Base-by-base conservation (phyloP, 2,888 invertebrate species). In the Dendrolimus pini region DNA sequence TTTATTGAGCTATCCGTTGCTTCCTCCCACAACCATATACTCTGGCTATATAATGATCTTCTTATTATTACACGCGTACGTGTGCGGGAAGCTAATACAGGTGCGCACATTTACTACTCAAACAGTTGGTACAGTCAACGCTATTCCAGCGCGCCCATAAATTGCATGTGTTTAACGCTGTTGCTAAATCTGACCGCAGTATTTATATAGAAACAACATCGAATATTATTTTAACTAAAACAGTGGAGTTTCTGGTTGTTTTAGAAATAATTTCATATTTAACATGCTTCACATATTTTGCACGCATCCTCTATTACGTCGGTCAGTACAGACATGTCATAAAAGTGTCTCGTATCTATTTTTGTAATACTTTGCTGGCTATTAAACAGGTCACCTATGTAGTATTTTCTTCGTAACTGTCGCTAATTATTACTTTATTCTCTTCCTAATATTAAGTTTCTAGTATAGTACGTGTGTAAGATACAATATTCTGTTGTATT, bases 31-130 rank as follows among this genome's bases (percentile, higher is more conserved):
- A 62, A 52, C 65, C 47, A 47, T 47, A 12, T 63, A 65, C 58
- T 64, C 60, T 61, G 64, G 64, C 65, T 68, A 62, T 62, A 64
- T 63, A 64, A 61, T 69, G 70, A 76, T 77, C 69, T 69, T 67
- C 62, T 70, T 70, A 65, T 70, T 72, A 72, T 69, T 61, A 58
- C 62, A 61, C 55, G 59, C 55, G 66, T 60, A 74, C 81, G 81
- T 80, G 79, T 62, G 57, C 60, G 30, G 77, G 62, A 68, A 73
- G 63, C 66, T 70, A 77, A 80, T 72, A 60, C 54, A 30, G 7
- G 53, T 47, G 47, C 47, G 47, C 47, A 30, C 30, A 12, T 47
- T 47, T 47, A 47, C 47, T 47, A 47, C 47, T 47, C 47, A 47
- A 47, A 47, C 47, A 47, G 47, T 47, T 47, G 47, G 47, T 47